These are phyloP conservation scores for Malachius bipustulatus DNA, from an alignment of 2,888 invertebrate species.

Conservation along the genomic window DNA sequence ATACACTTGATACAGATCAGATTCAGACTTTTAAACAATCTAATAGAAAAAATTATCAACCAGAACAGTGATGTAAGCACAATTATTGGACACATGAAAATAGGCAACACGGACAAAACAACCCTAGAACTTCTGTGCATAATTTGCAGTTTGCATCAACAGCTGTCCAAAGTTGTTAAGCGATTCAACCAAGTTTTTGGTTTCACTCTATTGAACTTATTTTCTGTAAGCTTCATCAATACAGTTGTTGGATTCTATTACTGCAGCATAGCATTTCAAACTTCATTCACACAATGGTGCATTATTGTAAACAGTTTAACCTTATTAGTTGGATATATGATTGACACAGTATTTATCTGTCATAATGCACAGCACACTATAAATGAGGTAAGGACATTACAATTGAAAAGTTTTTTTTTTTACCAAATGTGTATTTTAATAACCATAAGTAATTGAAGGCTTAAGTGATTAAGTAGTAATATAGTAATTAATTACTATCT, in stretches of 20 bases:
- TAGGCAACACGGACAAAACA: neutral
- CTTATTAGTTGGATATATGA: constrained; percentile 14
- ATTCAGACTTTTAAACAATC: neutral
- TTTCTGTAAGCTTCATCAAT: constrained; percentile 22
- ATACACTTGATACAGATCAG: neutral
- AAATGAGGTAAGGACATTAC: constrained; percentile 22
- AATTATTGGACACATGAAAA: too few species aligned
- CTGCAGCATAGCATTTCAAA: constrained; percentile 1
- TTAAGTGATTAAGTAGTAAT: too few species aligned
- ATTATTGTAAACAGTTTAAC: constrained; percentile 4
- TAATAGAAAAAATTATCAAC: too few species aligned
- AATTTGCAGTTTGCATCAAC: constrained; percentile 22
- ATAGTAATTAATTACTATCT: too few species aligned
- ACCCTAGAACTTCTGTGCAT: neutral
- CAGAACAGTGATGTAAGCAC: too few species aligned
- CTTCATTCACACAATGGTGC: constrained; percentile 1
- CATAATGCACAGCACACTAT: constrained; percentile 23
- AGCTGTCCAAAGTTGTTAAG: constrained; percentile 21
- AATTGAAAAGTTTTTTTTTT: constrained; percentile 4
- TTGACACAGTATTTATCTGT: constrained; percentile 23
- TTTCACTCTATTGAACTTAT: constrained; percentile 19
- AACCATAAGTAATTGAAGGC: too few species aligned
- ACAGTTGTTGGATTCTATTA: constrained; percentile 22
- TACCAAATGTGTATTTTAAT: too few species aligned
- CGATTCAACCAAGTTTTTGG: constrained; percentile 22